Base-by-base conservation (phyloP, 2,797 vertebrate genomes). In the Galago senegalensis region DNA sequence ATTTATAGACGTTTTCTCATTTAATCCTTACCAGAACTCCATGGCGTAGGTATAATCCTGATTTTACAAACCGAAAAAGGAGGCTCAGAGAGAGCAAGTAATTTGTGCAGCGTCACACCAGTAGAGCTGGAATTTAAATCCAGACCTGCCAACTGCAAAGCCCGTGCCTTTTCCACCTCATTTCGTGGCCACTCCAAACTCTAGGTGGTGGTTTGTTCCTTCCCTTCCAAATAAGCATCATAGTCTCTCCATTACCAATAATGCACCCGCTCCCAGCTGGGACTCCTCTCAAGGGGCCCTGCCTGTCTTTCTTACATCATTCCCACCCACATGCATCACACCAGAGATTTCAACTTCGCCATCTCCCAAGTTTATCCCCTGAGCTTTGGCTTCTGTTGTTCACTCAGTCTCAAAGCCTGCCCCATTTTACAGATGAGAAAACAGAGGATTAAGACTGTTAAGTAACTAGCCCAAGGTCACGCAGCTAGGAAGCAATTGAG, bases 401-500 rank as follows among this genome's bases (percentile, higher is more conserved):
- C 63, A 49, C 31, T 67, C 3, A 0, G 77, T 29, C 65, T 56
- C 46, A 61, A 76, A 0, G 4, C 81, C 37, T 61, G 84, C 16
- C 63, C 91, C 84, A 76, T 95, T 94, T 77, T 77, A 76, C 96
- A 96, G 93, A 90, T 76, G 87, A 92, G 77, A 93, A 97, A 93
- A 93, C 34, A 60, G 89, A 97, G 91, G 29, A 91, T 75, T 87
- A 91, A 89, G 72, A 95, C 85, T 43, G 87, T 91, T 87, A 95
- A 96, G 94, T 93, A 96, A 96, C 61, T 97, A 96, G 97, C 97
- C 94, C 96, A 97, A 95, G 95, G 96, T 97, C 94, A 97, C 34
- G 0, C 25, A 69, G 87, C 84, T 67, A 18, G 69, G 63, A 90
- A 82, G 82, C 89, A 91, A 85, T 61, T 95, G 97, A 94, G 88